Percentiles rank a stretch among this genome's conserved stretches.
Conservation (phyloP, 2,113 vertebrate genomes). For the Upupa epops region DNA sequence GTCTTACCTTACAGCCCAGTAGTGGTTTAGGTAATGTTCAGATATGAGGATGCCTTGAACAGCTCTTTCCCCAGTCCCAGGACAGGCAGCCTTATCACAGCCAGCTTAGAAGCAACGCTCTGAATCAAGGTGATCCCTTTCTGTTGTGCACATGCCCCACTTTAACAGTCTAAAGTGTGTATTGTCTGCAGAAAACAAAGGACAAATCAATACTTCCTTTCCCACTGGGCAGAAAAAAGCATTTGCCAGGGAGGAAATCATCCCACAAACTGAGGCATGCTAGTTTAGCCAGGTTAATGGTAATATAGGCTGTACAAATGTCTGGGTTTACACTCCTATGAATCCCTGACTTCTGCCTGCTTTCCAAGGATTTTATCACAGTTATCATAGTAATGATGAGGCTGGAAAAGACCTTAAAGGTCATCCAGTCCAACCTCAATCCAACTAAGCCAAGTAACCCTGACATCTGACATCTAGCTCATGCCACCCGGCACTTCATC, state of each 20-base stretch:
- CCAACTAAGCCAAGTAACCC: too few relatives aligned
- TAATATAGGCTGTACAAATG: neutral
- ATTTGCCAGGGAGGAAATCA: neutral
- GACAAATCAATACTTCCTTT: neutral
- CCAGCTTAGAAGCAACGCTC: neutral
- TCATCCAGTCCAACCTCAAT: too few relatives aligned
- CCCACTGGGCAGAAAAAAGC: neutral
- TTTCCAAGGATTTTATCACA: neutral
- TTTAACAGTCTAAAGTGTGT: neutral
- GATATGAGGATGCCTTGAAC: fast-evolving
- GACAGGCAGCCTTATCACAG: neutral
- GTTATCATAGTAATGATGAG: too few relatives aligned
- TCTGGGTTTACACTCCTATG: neutral
- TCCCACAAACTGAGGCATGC: neutral
- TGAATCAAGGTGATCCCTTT: neutral
- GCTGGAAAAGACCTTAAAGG: too few relatives aligned
- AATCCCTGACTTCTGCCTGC: neutral
- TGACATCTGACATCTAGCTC: too few relatives aligned
- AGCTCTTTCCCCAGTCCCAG: neutral
- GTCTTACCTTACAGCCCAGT: neutral
- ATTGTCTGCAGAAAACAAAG: neutral
- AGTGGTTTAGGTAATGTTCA: neutral
- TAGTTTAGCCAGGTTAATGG: neutral
- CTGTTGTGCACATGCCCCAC: neutral
- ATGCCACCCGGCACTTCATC: too few relatives aligned